Percentiles rank a stretch among this genome's conserved stretches.
Evolutionary conservation across 92 coral and sea anemone species (phyloP).

Genomic region (Umimayanthus kanabou): DNA sequence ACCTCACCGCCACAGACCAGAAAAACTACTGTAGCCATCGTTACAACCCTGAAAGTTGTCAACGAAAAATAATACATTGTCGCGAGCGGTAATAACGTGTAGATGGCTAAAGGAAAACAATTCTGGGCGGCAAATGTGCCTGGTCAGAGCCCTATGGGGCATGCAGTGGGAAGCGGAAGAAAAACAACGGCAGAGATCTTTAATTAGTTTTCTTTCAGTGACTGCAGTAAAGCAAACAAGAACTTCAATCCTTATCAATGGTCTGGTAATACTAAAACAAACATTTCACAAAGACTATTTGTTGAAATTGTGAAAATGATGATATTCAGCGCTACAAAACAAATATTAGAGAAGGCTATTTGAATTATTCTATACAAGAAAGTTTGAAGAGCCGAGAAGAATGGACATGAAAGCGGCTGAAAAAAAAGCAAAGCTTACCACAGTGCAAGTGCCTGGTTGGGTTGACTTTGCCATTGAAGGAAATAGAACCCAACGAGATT

Average conservation of each 20-base stretch:
- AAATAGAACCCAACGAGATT: background rate
- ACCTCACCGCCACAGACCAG: background rate
- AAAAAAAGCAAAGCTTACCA: background rate
- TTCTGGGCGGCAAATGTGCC: too few species aligned
- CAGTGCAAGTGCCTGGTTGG: too few species aligned
- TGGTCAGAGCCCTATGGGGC: background rate
- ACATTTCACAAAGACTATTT: background rate
- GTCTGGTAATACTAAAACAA: conserved; percentile 1
- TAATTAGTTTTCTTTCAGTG: conserved; percentile 31
- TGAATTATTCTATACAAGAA: background rate
- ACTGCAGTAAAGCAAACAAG: conserved; percentile 7
- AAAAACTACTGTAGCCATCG: background rate
- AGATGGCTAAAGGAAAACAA: background rate
- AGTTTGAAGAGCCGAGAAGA: conserved; percentile 7
- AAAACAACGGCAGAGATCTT: background rate
- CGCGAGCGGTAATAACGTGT: background rate
- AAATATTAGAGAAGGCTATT: conserved; percentile 9
- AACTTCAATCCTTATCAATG: background rate
- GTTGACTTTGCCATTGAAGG: background rate
- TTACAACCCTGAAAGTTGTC: background rate
- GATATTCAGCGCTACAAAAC: background rate
- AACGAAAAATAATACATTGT: background rate
- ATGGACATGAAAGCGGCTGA: background rate
- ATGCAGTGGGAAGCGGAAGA: background rate
- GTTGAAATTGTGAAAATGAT: conserved; percentile 17